A percentile compares a stretch with the other conserved stretches of the same genome.
Conservation (phyloP, 2,113 vertebrate genomes). For the Gasterosteus nipponicus region DNA sequence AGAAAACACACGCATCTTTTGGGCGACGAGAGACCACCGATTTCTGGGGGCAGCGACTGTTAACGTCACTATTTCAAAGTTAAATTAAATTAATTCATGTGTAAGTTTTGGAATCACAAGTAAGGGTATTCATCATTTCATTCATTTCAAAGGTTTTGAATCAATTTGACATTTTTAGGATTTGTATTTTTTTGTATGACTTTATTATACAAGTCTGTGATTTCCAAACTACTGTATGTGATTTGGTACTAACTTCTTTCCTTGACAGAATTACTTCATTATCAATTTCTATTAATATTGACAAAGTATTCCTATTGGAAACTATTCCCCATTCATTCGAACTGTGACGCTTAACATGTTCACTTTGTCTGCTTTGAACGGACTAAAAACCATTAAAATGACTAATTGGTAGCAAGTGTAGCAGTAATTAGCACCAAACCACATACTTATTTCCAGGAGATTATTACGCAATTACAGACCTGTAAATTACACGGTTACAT, state of each 20-base stretch:
- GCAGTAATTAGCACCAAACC: slow-evolving; percentile 9
- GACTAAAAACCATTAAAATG: neutral
- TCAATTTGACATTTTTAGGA: neutral
- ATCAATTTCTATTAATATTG: neutral
- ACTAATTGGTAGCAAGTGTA: slow-evolving; percentile 1
- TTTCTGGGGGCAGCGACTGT: slow-evolving; percentile 17
- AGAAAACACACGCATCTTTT: neutral
- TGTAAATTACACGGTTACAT: neutral
- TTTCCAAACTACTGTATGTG: slow-evolving; percentile 3
- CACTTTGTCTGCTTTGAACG: neutral
- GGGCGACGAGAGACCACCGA: neutral
- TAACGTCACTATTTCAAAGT: neutral
- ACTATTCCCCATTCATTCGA: neutral
- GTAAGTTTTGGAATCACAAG: slow-evolving; percentile 21
- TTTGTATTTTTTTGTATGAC: neutral
- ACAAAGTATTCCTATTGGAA: neutral
- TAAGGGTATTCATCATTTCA: neutral
- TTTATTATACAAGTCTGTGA: slow-evolving; percentile 8
- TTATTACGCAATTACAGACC: neutral
- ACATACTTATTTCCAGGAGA: neutral
- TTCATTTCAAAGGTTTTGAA: slow-evolving; percentile 5
- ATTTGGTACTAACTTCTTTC: slow-evolving; percentile 10
- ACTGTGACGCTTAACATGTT: neutral
- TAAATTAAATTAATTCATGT: slow-evolving; percentile 4
- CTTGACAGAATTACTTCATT: neutral